Conservation (phyloP, 2,888 invertebrate species). For the Andrena hattorfiana region DNA sequence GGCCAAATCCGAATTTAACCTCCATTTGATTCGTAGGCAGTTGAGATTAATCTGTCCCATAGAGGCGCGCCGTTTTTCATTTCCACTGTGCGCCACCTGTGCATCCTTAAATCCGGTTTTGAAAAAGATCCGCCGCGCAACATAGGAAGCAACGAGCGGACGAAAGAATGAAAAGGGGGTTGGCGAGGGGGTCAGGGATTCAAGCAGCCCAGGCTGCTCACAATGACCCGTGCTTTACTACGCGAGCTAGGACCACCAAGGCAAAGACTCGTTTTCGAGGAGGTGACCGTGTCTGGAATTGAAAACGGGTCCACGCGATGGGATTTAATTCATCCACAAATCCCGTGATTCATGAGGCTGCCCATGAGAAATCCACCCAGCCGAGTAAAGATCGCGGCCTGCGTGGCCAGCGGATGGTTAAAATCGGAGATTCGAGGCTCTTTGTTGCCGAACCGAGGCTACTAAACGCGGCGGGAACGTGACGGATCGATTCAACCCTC, state of each 20-base stretch:
- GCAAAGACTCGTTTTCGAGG: constrained; percentile 73
- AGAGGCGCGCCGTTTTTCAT: constrained; percentile 49
- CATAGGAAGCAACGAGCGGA: constrained; percentile 61
- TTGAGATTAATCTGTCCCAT: constrained; percentile 53
- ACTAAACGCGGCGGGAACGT: constrained; percentile 11
- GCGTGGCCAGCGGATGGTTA: constrained; percentile 11
- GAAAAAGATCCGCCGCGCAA: constrained; percentile 75
- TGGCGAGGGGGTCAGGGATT: constrained; percentile 40
- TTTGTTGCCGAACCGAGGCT: constrained; percentile 30
- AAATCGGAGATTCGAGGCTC: constrained; percentile 40
- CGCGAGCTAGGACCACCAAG: constrained; percentile 79
- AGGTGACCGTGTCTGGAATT: constrained; percentile 80
- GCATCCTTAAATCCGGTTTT: constrained; percentile 77
- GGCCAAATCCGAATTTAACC: constrained; percentile 22
- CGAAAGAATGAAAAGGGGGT: constrained; percentile 39
- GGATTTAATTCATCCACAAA: constrained; percentile 82
- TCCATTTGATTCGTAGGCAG: constrained; percentile 42
- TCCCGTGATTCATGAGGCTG: constrained; percentile 81
- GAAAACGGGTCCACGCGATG: constrained; percentile 77
- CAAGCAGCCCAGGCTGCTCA: constrained; percentile 61
- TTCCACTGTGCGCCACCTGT: constrained; percentile 77
- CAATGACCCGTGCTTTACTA: constrained; percentile 79
- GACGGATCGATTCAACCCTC: constrained; percentile 50
- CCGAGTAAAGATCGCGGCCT: constrained; percentile 40
- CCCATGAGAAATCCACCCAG: constrained; percentile 63